These are phyloP conservation scores for Galerucella pusilla DNA, from an alignment of 2,888 invertebrate species.

Conservation along the genomic window DNA sequence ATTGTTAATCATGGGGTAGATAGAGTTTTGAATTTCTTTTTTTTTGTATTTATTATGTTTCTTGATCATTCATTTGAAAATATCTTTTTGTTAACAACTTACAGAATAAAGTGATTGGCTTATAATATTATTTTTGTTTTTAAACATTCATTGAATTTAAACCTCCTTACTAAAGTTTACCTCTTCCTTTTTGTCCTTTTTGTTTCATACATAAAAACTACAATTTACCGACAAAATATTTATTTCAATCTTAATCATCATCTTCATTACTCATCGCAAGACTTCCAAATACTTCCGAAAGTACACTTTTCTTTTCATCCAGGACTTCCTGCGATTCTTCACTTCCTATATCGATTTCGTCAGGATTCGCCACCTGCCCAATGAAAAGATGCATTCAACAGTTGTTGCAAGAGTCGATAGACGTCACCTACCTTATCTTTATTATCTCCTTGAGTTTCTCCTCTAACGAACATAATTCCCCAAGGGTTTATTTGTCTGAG, in stretches of 20 bases:
- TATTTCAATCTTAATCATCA: conserved; percentile 18
- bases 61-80: background rate
- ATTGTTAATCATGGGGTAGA: conserved; percentile 11
- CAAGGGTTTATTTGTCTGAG: conserved; percentile 60
- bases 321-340: conserved; percentile 73
- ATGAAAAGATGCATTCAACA: background rate
- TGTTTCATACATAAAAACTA: too few species aligned
- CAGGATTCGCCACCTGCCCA: conserved; percentile 80
- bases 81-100: conserved; percentile 18
- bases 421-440: conserved; percentile 67
- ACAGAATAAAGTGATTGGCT: conserved; percentile 17
- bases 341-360: conserved; percentile 87
- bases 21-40: background rate
- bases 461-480: conserved; percentile 86
- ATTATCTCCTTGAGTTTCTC: conserved; percentile 82
- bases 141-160: too few species aligned
- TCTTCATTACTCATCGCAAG: conserved; percentile 65
- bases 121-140: conserved; percentile 8
- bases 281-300: conserved; percentile 92
- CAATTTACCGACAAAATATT: too few species aligned
- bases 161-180: too few species aligned
- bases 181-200: too few species aligned
- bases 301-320: conserved; percentile 87
- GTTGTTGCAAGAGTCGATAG: background rate
- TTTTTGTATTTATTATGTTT: conserved; percentile 13